Percentiles rank a stretch among this genome's conserved stretches.
phyloP scores from a whole-genome alignment of 1,140 invertebrate genomes.

The Ooceraea biroi region DNA sequence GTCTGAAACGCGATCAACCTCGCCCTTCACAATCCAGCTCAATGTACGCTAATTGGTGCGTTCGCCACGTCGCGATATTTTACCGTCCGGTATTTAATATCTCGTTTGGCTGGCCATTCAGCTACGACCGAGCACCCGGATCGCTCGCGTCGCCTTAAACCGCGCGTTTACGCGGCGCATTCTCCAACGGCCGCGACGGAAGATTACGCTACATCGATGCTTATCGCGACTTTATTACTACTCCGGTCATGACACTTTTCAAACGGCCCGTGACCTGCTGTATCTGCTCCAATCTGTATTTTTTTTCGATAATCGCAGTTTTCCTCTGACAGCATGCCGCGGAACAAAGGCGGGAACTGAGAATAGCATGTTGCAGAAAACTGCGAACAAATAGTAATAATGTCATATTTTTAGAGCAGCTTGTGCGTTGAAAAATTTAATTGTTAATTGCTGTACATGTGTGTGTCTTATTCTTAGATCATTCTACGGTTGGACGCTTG shows the following conservation, averaged over 20 bases:
- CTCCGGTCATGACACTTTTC: neutral
- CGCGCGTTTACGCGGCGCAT: neutral
- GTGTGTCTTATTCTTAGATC: neutral
- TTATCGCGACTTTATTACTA: slow-evolving; percentile 15
- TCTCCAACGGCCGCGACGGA: neutral
- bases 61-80: slow-evolving; percentile 66
- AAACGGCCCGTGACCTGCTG: neutral
- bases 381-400: too few species aligned
- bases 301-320: too few species aligned
- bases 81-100: slow-evolving; percentile 70
- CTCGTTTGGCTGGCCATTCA: slow-evolving; percentile 66
- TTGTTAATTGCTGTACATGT: neutral
- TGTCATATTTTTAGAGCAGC: neutral
- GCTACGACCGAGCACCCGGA: neutral
- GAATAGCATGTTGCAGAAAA: too few species aligned
- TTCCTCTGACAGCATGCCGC: too few species aligned
- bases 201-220: neutral
- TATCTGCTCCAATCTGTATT: too few species aligned
- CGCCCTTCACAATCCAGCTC: neutral
- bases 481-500: neutral
- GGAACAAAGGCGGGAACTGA: too few species aligned
- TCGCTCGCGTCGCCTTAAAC: slow-evolving; percentile 14
- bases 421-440: neutral
- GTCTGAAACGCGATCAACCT: slow-evolving; percentile 2
- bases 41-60: slow-evolving; percentile 67